phyloP scores from a whole-genome alignment of 1,140 invertebrate genomes.

The Dreissena polymorpha region DNA sequence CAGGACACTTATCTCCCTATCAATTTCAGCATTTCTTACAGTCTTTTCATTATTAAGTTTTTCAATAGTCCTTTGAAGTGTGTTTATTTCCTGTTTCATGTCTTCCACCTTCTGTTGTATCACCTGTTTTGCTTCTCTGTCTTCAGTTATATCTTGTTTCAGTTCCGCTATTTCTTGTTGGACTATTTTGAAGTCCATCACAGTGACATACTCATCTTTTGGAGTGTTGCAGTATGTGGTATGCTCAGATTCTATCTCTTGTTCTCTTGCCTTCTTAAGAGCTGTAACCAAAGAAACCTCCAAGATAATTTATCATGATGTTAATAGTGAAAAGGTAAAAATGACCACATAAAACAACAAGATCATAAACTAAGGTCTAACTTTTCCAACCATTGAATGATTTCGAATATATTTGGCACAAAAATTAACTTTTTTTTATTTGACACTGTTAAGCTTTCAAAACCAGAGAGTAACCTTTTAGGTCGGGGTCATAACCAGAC shows the following conservation, averaged over 20 bases:
- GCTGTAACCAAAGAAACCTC: no score
- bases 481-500: no score
- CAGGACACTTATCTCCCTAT: conserved; percentile 32
- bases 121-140: conserved; percentile 24
- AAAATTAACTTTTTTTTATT: no score
- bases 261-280: conserved; percentile 20
- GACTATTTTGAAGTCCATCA: conserved; percentile 35
- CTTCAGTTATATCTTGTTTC: conserved; percentile 30
- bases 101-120: conserved; percentile 44
- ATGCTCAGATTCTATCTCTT: conserved; percentile 47
- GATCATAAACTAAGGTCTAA: no score
- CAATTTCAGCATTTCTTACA: conserved; percentile 19
- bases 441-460: no score
- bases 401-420: no score
- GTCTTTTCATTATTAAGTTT: conserved; percentile 29
- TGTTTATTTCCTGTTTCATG: conserved; percentile 45
- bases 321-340: no score
- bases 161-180: conserved; percentile 48
- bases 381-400: no score
- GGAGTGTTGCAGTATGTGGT: conserved; percentile 32
- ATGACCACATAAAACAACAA: no score
- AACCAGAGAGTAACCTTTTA: no score
- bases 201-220: conserved; percentile 44
- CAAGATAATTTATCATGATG: no score
- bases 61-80: conserved; percentile 23